A percentile compares a stretch with the other conserved stretches of the same genome.
Conservation (phyloP, 2,888 invertebrate species). For the Pecten maximus region DNA sequence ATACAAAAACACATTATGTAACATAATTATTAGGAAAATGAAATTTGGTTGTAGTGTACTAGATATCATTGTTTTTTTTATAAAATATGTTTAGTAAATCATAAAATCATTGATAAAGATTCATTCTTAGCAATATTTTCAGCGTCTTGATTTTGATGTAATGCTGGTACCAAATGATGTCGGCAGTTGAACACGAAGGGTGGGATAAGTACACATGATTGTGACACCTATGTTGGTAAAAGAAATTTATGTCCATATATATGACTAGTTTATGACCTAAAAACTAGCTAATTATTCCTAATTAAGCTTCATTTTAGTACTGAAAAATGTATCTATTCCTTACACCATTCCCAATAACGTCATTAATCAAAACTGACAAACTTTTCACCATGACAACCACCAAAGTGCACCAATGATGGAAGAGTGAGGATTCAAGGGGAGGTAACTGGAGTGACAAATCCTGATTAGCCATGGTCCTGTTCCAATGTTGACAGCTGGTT, state of each 20-base stretch:
- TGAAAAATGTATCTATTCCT: neutral
- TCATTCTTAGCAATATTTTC: too few relatives aligned
- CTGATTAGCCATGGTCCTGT: neutral
- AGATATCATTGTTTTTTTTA: too few relatives aligned
- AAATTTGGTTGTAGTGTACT: too few relatives aligned
- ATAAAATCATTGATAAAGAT: too few relatives aligned
- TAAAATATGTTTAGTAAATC: too few relatives aligned
- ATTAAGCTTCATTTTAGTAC: neutral
- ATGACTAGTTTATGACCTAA: neutral
- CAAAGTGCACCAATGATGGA: neutral
- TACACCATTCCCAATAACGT: neutral
- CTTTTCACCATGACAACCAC: neutral
- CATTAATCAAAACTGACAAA: conserved; percentile 1
- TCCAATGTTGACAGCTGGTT: neutral
- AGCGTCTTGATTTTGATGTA: too few relatives aligned
- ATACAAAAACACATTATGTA: too few relatives aligned
- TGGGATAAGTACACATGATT: neutral
- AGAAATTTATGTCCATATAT: neutral
- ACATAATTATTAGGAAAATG: too few relatives aligned
- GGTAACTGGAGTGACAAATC: conserved; percentile 21
- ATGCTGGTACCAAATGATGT: too few relatives aligned
- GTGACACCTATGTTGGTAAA: neutral
- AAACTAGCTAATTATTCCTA: neutral
- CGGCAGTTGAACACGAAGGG: neutral
- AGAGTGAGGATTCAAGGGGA: neutral